Conservation (phyloP, 2,113 vertebrate species). For the Nematolebias whitei region DNA sequence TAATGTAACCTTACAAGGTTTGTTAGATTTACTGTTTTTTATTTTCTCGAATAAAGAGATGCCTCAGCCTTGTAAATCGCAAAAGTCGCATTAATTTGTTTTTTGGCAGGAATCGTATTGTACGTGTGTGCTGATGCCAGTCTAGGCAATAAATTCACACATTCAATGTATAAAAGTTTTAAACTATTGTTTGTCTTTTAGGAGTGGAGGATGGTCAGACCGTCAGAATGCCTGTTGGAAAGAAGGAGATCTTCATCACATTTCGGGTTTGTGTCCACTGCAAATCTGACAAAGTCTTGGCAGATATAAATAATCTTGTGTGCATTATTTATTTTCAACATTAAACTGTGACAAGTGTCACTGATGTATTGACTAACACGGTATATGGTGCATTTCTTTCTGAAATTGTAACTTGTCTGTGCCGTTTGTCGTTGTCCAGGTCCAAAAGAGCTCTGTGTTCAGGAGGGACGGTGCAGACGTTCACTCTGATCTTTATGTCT, state of each 20-base stretch:
- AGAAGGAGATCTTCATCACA: slow-evolving; percentile 94
- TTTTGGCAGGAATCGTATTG: no score
- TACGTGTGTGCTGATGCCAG: no score
- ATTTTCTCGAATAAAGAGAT: no score
- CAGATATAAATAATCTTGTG: background rate
- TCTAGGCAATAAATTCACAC: no score
- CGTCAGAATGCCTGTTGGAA: slow-evolving; percentile 95
- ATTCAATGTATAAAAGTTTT: no score
- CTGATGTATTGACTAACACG: no score
- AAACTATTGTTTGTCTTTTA: slow-evolving; percentile 45
- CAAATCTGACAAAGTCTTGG: background rate
- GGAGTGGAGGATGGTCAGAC: slow-evolving; percentile 97
- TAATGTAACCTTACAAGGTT: no score
- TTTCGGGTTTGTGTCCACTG: slow-evolving; percentile 84
- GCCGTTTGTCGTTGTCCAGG: slow-evolving; percentile 71
- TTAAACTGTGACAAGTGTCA: background rate
- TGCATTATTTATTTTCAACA: background rate
- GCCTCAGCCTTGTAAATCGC: no score
- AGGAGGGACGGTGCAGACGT: slow-evolving; percentile 93
- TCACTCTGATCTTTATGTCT: slow-evolving; percentile 90
- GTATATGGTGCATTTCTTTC: background rate
- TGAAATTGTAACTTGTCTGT: background rate
- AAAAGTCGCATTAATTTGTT: no score
- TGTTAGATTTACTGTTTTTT: no score
- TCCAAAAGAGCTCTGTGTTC: slow-evolving; percentile 93